Evolutionary conservation across 2,888 invertebrate species (phyloP), one percentile per base, ranked within the genome.

Genomic region (Dasysyrphus tricinctus): DNA sequence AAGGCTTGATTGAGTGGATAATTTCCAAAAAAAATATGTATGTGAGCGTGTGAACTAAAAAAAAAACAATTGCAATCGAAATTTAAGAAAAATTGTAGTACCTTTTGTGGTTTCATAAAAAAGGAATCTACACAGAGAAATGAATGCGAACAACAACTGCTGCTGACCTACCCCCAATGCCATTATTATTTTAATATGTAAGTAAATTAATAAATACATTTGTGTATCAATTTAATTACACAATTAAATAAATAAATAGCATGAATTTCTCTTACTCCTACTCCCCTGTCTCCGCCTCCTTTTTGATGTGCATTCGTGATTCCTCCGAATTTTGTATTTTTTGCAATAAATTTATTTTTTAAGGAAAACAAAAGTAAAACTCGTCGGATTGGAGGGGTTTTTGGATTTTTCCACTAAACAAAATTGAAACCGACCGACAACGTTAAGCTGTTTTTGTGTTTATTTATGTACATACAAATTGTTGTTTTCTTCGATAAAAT

Each of bases 181-280:
- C 70, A 39, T 34, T 51, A 19, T 70, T 77, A 42, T 32, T 70
- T n/a, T 24, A 59, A 54, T 49, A 77, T 19, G 69, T 77, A 49
- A 34, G 70, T 77, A 70, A 11, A 39, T 32, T 7, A 47, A 16
- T 16, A 14, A 47, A 44, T 44, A 44, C 2, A n/a, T n/a, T 14
- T 14, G 5, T 42, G 14, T 42, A 14, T 44, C 44, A 12, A 14
- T 54, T 29, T 8, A 29, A 29, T 14, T n/a, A 29, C 14, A 14
- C 12, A 54, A 29, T 29, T n/a, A 54, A 32, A 54, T 11, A 54
- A n/a, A 54, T 14, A 51, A 51, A 29, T 49, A 19, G 7, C 24
- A 12, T 14, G 24, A 14, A 24, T 51, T 5, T 11, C 24, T 24
- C 6, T 24, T 44, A 44, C 7, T n/a, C 24, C 24, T 11, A 12